These are phyloP conservation scores for Leptopilina syphax DNA, from an alignment of 2,888 invertebrate genomes.

Conservation along the genomic window DNA sequence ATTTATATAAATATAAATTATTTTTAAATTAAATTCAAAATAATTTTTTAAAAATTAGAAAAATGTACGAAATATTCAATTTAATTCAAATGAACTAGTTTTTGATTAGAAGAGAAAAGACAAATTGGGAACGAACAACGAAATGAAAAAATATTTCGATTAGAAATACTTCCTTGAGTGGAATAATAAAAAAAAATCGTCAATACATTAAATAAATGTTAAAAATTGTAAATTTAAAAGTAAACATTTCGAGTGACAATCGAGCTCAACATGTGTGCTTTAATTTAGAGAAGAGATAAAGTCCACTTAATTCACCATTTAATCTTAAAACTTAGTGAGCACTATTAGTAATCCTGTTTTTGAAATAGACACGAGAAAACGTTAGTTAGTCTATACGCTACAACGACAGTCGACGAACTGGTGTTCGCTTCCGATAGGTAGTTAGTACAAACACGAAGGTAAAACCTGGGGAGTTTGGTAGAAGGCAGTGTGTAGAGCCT, in stretches of 20 bases:
- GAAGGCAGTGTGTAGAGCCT: constrained; percentile 65
- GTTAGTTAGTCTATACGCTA: constrained; percentile 60
- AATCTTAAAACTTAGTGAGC: constrained; percentile 8
- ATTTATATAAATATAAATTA: too few species aligned
- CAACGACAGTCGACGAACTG: constrained; percentile 72
- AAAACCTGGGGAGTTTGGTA: constrained; percentile 47
- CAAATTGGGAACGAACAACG: too few species aligned
- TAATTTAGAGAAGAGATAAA: neutral
- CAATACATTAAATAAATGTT: neutral
- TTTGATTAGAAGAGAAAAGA: too few species aligned
- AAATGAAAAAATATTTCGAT: too few species aligned
- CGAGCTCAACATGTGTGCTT: constrained; percentile 20
- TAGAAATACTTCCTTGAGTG: too few species aligned
- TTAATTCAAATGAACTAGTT: too few species aligned
- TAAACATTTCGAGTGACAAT: neutral
- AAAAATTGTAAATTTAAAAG: neutral
- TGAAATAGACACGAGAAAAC: constrained; percentile 44
- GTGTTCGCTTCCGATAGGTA: constrained; percentile 64
- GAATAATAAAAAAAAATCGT: neutral
- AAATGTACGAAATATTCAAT: too few species aligned
- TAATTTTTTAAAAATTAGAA: too few species aligned
- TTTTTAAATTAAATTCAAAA: too few species aligned
- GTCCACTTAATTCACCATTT: constrained; percentile 42
- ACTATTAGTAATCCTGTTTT: constrained; percentile 36
- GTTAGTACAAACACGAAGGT: constrained; percentile 52